These are phyloP conservation scores for Plumapathes pennacea DNA, from an alignment of 92 coral and sea anemone species.

Conservation along the genomic window DNA sequence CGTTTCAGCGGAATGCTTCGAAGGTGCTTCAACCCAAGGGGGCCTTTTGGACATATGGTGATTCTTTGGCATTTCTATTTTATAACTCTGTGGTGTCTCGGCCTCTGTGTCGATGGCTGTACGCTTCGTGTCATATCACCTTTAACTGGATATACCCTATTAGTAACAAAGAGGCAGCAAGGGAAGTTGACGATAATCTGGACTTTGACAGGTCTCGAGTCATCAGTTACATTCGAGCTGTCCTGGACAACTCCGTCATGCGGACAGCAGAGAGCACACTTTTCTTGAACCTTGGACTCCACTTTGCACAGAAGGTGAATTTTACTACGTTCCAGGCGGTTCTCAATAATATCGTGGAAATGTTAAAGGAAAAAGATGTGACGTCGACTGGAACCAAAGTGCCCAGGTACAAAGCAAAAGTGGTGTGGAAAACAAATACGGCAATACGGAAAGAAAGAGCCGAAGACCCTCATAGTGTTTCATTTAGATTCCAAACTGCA, in stretches of 20 bases:
- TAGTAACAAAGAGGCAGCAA: constrained; percentile 45
- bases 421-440: constrained; percentile 66
- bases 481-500: constrained; percentile 50
- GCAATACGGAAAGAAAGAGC: constrained; percentile 50
- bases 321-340: constrained; percentile 49
- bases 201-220: constrained; percentile 59
- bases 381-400: too few relatives aligned
- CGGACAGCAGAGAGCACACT: constrained; percentile 40
- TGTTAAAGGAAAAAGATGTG: constrained; percentile 11
- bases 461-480: constrained; percentile 45
- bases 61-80: too few relatives aligned
- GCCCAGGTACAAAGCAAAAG: constrained; percentile 45
- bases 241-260: constrained; percentile 38
- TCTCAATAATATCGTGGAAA: constrained; percentile 20
- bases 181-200: constrained; percentile 39
- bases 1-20: too few relatives aligned
- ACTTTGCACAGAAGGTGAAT: constrained; percentile 58
- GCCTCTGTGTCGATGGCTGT: too few relatives aligned
- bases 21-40: too few relatives aligned
- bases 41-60: too few relatives aligned
- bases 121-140: too few relatives aligned
- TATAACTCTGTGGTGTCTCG: too few relatives aligned
- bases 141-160: too few relatives aligned
- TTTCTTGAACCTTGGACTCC: constrained; percentile 60
- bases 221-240: constrained; percentile 43